These are phyloP conservation scores for Cynopterus sphinx DNA, from an alignment of 2,797 vertebrate species.

Conservation along the genomic window DNA sequence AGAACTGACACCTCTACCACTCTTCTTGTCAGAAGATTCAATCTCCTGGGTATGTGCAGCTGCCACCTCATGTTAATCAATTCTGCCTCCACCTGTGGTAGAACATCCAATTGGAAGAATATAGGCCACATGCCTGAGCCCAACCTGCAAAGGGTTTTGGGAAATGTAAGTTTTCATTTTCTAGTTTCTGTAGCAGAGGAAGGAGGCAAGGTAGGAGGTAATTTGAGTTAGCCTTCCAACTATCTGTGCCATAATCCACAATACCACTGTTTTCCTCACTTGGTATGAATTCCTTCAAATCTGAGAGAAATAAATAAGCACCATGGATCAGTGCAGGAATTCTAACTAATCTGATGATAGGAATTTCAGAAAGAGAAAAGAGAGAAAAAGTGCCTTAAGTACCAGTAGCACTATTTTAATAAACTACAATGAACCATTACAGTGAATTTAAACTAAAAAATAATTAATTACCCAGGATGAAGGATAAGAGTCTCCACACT, in stretches of 20 bases:
- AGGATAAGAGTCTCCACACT: background rate
- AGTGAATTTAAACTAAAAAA: background rate
- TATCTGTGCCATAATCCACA: background rate
- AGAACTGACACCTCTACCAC: background rate
- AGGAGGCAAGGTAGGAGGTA: background rate
- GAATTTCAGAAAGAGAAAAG: background rate
- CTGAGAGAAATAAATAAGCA: background rate
- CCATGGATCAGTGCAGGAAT: background rate
- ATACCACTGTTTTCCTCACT: background rate
- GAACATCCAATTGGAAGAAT: background rate
- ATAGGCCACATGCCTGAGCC: background rate
- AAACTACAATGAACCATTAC: too few relatives aligned
- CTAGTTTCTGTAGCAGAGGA: background rate
- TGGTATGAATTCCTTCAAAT: background rate
- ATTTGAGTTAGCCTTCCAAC: background rate
- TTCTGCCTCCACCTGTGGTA: background rate
- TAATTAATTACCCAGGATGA: background rate
- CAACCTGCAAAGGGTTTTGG: background rate
- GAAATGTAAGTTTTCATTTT: background rate
- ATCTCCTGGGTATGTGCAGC: accelerated
- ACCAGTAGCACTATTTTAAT: too few relatives aligned
- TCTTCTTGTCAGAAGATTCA: background rate
- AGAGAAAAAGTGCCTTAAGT: background rate
- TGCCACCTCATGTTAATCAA: background rate
- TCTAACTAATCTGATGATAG: background rate